Evolutionary conservation across 2,797 vertebrate genomes (phyloP), one percentile per base, ranked within the genome.

Genomic region (Lacerta agilis): DNA sequence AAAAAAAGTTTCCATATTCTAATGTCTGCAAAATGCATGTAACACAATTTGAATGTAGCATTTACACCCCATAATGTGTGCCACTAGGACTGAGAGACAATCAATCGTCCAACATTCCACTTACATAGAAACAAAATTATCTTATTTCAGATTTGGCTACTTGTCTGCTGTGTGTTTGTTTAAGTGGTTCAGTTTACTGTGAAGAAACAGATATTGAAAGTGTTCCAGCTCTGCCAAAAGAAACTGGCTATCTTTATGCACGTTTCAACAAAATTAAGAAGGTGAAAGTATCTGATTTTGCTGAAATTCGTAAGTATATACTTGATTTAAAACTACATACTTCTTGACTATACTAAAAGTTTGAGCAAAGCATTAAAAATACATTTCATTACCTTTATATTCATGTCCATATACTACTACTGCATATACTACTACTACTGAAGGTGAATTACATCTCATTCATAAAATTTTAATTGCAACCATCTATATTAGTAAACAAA

Each of bases 171-270:
- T 99, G 99, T 76, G 99, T 98, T 72, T 99, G 99, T 94, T 96
- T 99, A 92, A 99, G 98, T 11, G 98, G 98, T n/a, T 99, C 99
- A 0, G 99, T 99, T 45, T 99, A 99, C 96, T 99, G 99, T 55
- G 99, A 99, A 95, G 99, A 99, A 95, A 98, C 98, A 1, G 98
- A 98, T 88, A 98, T 99, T 83, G 98, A 98, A 55, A 86, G 92
- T 1, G 97, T 99, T 38, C 99, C 99, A 1, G 96, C 97, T 1
- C 94, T 99, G 95, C 99, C 99, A 72, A 99, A 99, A 94, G 98
- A 99, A 93, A 99, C 99, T 0, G 97, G 98, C 0, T 99, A 99
- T 66, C 97, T 99, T 18, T 99, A 99, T 0, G 99, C 98, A 15
- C 97, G 99, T 82, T 99, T 99, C 96, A 99, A 99, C 97, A 98